Base-by-base conservation (phyloP, 2,888 invertebrate species). In the Aphodius sticticus region DNA sequence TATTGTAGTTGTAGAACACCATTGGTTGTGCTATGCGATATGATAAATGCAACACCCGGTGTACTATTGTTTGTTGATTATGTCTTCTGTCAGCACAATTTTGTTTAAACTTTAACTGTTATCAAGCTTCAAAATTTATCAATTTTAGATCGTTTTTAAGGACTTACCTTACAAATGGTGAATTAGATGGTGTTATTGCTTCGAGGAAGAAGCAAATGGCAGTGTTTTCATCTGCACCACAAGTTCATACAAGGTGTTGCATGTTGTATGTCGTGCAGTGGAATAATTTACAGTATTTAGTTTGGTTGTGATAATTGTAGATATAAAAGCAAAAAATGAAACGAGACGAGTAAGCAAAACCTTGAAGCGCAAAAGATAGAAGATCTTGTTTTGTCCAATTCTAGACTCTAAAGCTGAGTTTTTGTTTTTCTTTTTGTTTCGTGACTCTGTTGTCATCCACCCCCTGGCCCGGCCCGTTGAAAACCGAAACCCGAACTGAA, bases 381-480 rank as follows among this genome's bases (percentile, higher is more conserved):
- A 74, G 74, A 26, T 74, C 74, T 74, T 53, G 12, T 53, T 53
- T 53, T 53, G 53, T 53, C 53, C 53, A 53, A 53, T 53, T 53
- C 53, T 53, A 53, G 53, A 53, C 53, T 26, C 74, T 74, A 35
- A 74, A 74, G 74, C 74, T 74, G 74, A 74, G 74, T 74, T 74
- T 74, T 74, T 74, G 74, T 74, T 74, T 74, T 74, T 74, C 74
- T 74, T 74, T 76, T 76, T 69, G 76, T 76, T 76, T 53, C 53
- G 53, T 76, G 74, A 74, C 37, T 74, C 74, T 35, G 74, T 83
- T 83, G 85, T 86, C 86, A 87, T 88, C 88, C 88, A 87, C 87
- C 88, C 87, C 86, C 87, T 87, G 88, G 87, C 88, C 86, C 87
- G 88, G 87, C 87, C 86, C 77, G 76, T 76, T 77, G 76, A 76